A percentile compares a stretch with the other conserved stretches of the same genome.
Evolutionary conservation across 2,888 invertebrate species (phyloP).

Genomic region (Acanthosepion pharaonis): DNA sequence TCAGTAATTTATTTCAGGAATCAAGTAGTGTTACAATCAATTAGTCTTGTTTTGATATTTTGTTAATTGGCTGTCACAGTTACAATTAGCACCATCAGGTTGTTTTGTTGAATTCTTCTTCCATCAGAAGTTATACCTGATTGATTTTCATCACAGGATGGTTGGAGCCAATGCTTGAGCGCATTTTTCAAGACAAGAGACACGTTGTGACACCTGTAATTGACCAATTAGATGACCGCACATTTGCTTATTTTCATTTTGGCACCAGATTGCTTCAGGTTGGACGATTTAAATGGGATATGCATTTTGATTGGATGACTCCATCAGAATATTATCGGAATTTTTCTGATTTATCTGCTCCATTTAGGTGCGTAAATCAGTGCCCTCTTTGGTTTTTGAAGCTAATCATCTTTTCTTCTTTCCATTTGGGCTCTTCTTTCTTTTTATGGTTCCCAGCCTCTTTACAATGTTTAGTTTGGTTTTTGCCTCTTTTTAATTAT

Average conservation of each 20-base stretch:
- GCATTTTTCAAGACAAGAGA: constrained; percentile 80
- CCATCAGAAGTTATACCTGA: not conserved
- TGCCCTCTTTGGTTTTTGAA: not conserved
- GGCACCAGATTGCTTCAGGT: constrained; percentile 74
- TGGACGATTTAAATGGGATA: constrained; percentile 84
- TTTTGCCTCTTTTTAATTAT: not conserved
- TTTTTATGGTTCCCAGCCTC: not conserved
- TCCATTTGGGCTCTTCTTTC: not conserved
- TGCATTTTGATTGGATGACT: constrained; percentile 78
- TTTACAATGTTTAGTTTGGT: not conserved
- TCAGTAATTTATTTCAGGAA: not conserved
- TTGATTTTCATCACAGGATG: constrained; percentile 82
- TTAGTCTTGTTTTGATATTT: not conserved
- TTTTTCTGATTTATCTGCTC: not conserved
- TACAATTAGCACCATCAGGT: not conserved
- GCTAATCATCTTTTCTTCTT: not conserved
- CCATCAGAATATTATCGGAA: constrained; percentile 50
- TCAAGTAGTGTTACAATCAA: not conserved
- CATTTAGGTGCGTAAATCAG: constrained; percentile 39
- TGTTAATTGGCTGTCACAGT: not conserved
- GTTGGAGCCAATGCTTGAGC: constrained; percentile 92
- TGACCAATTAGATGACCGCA: constrained; percentile 94
- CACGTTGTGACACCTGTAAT: constrained; percentile 95
- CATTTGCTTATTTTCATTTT: constrained; percentile 87
- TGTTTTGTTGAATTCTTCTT: not conserved